These are phyloP conservation scores for Thereva nobilitata DNA, from an alignment of 2,888 invertebrate genomes.

Conservation along the genomic window DNA sequence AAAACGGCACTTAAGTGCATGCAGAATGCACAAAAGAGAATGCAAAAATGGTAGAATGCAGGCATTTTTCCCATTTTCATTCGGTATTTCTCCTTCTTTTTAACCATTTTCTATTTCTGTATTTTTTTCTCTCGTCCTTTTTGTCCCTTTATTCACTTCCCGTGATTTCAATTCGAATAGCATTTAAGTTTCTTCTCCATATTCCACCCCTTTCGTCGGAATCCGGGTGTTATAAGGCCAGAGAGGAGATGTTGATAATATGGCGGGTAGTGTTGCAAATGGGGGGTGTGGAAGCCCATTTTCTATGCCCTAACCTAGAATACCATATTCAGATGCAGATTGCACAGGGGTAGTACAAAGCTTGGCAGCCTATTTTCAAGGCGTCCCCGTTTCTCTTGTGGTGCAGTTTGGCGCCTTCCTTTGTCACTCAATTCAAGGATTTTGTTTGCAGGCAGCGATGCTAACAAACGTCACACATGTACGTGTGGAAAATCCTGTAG, in stretches of 20 bases:
- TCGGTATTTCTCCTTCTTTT: constrained; percentile 9
- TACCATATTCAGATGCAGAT: constrained; percentile 16
- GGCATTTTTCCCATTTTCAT: constrained; percentile 29
- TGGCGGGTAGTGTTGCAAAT: too few relatives aligned
- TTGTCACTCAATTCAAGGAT: constrained; percentile 34
- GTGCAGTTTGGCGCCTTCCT: constrained; percentile 35
- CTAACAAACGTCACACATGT: constrained; percentile 11
- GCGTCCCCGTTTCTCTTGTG: constrained; percentile 20
- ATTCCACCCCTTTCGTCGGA: background rate
- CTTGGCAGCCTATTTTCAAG: constrained; percentile 27
- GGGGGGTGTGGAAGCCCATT: too few relatives aligned
- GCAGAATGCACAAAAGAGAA: constrained; percentile 24
- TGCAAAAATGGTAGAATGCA: constrained; percentile 20
- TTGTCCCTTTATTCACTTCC: constrained; percentile 3
- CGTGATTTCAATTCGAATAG: constrained; percentile 32
- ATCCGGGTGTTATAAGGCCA: background rate
- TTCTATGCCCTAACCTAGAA: too few relatives aligned
- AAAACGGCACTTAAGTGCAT: constrained; percentile 34
- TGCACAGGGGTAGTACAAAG: background rate
- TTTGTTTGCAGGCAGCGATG: constrained; percentile 34
- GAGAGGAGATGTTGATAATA: too few relatives aligned
- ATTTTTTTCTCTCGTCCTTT: too few relatives aligned
- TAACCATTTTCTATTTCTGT: too few relatives aligned
- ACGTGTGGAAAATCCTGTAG: background rate
- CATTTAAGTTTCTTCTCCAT: constrained; percentile 8